Evolutionary conservation across 2,113 vertebrate genomes (phyloP).

Genomic region (Notechis scutatus): DNA sequence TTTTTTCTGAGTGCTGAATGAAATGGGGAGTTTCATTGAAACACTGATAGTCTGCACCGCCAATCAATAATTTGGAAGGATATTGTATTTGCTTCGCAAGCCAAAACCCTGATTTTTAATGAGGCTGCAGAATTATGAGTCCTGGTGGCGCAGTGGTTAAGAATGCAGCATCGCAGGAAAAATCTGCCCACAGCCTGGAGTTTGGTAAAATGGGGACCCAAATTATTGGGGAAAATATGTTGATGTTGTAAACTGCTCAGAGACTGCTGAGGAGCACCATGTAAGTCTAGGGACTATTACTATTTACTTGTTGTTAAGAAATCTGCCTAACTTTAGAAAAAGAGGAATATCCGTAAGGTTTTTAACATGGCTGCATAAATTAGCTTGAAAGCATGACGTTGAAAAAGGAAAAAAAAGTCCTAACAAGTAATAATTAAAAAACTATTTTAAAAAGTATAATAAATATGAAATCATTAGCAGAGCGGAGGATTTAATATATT

Average conservation of each 20-base stretch:
- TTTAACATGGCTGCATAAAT: not conserved
- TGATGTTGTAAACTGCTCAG: too few relatives aligned
- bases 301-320: not conserved
- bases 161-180: too few relatives aligned
- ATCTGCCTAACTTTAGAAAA: not conserved
- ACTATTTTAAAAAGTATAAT: not conserved
- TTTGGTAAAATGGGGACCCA: too few relatives aligned
- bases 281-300: too few relatives aligned
- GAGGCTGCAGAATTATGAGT: not conserved
- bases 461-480: not conserved
- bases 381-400: not conserved
- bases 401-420: not conserved
- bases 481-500: too few relatives aligned
- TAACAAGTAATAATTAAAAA: not conserved
- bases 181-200: too few relatives aligned
- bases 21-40: too few relatives aligned
- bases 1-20: too few relatives aligned
- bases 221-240: too few relatives aligned
- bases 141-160: too few relatives aligned
- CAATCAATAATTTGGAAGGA: not conserved
- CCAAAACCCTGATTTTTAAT: not conserved
- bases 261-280: too few relatives aligned
- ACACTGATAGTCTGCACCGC: not conserved
- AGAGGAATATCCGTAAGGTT: not conserved
- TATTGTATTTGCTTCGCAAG: not conserved